Base-by-base conservation (phyloP, 1,140 invertebrate species). In the Drosophila grimshawi region DNA sequence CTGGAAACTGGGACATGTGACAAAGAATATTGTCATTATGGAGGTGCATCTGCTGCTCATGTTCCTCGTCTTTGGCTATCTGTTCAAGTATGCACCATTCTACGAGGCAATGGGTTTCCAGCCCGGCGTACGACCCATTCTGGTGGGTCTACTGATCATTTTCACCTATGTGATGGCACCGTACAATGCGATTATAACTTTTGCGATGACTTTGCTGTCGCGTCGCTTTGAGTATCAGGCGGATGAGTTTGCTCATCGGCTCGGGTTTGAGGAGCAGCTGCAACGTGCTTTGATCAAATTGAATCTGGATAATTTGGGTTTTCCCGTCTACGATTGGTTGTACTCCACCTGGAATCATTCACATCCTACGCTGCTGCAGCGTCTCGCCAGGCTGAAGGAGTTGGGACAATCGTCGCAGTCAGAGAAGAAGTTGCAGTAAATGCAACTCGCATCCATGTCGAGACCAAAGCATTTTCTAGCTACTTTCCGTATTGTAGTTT, bases 211-310 rank as follows among this genome's bases (percentile, higher is more conserved):
- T 11, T 94, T 95, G 8, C 81, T 96, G 2, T 95, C 95, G 19
- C 93, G 96, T 63, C 94, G 94, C 76, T 98, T 97, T 92, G 99
- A 99, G 93, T 99, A 99, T 93, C 95, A 98, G 94, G 99, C 99
- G n/a, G 99, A 99, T 93, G 94, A 94, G 30, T 99, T 98, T 94
- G 98, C 98, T 5, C 96, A 95, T 52, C 93, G 94, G 33, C 93
- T 99, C 49, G 96, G 97, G 27, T 95, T 95, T 81, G 94, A 95
- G 0, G 93, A 95, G 41, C 93, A 95, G 77, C 92, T 99, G 4
- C 94, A 95, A 81, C 94, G 94, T 41, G 96, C 98, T 35, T 93
- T 99, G 5, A 95, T 99, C 52, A 99, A 99, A 93, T 93, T 99
- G 56, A 97, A 98, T 80, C 96, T 96, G 86, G 98, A 99, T 93